Percentiles rank a stretch among this genome's conserved stretches.
Conservation (phyloP, 2,888 invertebrate species). For the Megaustenia siamemsis region DNA sequence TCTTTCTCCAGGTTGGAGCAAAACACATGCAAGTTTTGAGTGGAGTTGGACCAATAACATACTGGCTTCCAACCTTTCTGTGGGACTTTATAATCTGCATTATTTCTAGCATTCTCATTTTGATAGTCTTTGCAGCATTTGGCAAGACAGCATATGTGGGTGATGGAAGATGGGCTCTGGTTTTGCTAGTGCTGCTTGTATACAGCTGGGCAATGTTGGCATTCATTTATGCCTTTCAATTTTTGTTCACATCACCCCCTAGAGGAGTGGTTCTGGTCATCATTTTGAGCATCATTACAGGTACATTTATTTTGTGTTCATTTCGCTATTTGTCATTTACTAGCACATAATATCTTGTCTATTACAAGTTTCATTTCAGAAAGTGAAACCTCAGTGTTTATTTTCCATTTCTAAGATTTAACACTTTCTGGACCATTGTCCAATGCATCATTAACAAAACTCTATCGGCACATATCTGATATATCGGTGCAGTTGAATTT, state of each 20-base stretch:
- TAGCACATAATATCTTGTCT: too few relatives aligned
- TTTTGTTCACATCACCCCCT: slow-evolving; percentile 86
- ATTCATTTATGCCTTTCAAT: slow-evolving; percentile 86
- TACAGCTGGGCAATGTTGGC: slow-evolving; percentile 88
- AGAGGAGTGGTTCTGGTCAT: slow-evolving; percentile 88
- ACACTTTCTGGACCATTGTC: too few relatives aligned
- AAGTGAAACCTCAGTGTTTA: too few relatives aligned
- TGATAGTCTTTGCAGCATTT: slow-evolving; percentile 85
- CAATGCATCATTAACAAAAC: too few relatives aligned
- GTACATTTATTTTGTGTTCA: slow-evolving; percentile 80
- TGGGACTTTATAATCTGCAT: slow-evolving; percentile 86
- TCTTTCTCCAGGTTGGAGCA: slow-evolving; percentile 60
- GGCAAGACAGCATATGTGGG: slow-evolving; percentile 84
- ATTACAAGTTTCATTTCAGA: too few relatives aligned
- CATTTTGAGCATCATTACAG: slow-evolving; percentile 86
- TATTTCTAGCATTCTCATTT: slow-evolving; percentile 83
- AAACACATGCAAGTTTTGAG: slow-evolving; percentile 77
- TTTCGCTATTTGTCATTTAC: too few relatives aligned
- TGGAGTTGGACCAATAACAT: slow-evolving; percentile 80
- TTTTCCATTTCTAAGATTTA: too few relatives aligned
- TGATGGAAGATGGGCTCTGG: slow-evolving; percentile 67
- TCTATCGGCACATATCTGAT: too few relatives aligned
- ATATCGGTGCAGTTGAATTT: too few relatives aligned
- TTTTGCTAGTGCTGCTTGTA: slow-evolving; percentile 84
- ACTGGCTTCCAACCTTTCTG: slow-evolving; percentile 86